These are phyloP conservation scores for Phaethon lepturus DNA, from an alignment of 2,113 vertebrate genomes.

Conservation along the genomic window DNA sequence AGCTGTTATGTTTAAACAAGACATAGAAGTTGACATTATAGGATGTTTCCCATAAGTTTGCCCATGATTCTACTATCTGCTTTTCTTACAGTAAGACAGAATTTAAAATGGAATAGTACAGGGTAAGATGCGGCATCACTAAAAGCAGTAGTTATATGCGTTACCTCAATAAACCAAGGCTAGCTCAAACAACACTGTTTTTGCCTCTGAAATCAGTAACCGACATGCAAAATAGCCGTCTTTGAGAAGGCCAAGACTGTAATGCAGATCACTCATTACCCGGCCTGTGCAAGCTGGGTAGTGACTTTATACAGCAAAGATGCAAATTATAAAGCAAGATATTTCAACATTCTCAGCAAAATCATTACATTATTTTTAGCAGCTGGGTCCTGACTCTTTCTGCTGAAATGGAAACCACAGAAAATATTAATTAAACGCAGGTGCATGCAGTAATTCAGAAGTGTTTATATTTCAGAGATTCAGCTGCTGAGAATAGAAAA, in stretches of 20 bases:
- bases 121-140: neutral
- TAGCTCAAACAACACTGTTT: neutral
- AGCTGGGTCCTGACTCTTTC: neutral
- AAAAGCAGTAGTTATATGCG: neutral
- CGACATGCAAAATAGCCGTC: neutral
- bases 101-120: neutral
- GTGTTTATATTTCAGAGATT: neutral
- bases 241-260: neutral
- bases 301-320: neutral
- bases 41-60: neutral
- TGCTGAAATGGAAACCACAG: neutral
- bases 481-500: neutral
- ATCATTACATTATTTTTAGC: conserved; percentile 1
- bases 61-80: neutral
- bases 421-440: conserved; percentile 12
- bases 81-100: neutral
- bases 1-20: neutral
- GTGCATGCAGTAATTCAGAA: neutral
- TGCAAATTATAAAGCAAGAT: neutral
- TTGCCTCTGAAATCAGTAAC: neutral
- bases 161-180: neutral
- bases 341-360: conserved; percentile 17
- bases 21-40: neutral
- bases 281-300: neutral
- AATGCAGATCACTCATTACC: neutral